phyloP scores from a whole-genome alignment of 2,797 vertebrate species.

The Gallinago nigripennis region DNA sequence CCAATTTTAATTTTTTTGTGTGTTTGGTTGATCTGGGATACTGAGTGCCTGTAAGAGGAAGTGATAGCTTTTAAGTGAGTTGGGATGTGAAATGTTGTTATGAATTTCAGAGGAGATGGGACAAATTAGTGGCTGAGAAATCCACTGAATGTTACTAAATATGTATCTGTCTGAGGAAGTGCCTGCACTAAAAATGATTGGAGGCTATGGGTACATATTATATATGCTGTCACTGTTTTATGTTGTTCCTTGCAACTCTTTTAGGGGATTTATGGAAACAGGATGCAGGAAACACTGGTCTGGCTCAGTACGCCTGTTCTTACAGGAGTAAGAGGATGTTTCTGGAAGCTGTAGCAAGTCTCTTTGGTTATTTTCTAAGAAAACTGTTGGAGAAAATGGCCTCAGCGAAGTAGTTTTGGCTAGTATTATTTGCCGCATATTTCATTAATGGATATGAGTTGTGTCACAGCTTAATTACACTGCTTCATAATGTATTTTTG shows the following conservation, averaged over 20 bases:
- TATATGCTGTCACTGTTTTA: background rate
- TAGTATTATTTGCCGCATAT: background rate
- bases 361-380: background rate
- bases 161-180: background rate
- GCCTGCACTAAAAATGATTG: background rate
- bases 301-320: background rate
- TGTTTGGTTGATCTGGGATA: background rate
- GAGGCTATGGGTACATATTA: background rate
- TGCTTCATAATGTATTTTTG: background rate
- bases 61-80: background rate
- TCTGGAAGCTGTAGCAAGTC: background rate
- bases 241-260: background rate
- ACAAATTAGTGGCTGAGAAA: background rate
- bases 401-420: background rate
- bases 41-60: background rate
- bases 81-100: background rate
- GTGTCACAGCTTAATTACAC: background rate
- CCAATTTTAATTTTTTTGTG: background rate
- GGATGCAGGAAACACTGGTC: background rate
- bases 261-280: background rate
- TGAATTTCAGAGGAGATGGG: background rate
- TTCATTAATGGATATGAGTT: background rate
- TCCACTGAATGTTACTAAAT: background rate
- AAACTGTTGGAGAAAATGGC: background rate
- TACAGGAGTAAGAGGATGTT: background rate